These are phyloP conservation scores for Zaprionus lachaisei DNA, from an alignment of 1,140 invertebrate genomes.

Conservation along the genomic window DNA sequence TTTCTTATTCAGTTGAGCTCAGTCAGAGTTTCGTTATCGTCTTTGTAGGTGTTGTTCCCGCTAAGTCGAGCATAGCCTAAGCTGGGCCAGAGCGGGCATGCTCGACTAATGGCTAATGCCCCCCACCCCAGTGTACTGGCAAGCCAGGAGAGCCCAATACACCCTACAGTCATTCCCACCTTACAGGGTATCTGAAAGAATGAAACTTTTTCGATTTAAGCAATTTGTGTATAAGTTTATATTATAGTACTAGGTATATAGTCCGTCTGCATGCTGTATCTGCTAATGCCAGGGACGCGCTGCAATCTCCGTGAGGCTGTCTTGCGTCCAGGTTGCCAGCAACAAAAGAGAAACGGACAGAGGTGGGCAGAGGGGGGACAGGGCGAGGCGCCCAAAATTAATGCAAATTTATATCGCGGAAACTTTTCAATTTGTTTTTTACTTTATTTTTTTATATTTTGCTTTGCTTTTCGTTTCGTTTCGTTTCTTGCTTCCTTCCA, in stretches of 20 bases:
- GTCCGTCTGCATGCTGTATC: conserved; percentile 24
- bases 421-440: conserved; percentile 78
- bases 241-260: neutral
- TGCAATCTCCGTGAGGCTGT: neutral
- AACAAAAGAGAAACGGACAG: neutral
- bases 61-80: neutral
- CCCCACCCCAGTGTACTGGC: no score
- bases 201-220: conserved; percentile 80
- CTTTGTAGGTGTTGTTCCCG: conserved; percentile 51
- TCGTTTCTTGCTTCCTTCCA: conserved; percentile 34
- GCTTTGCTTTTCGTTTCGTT: neutral
- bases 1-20: conserved; percentile 52
- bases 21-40: conserved; percentile 66
- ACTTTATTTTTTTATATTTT: conserved; percentile 19
- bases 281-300: conserved; percentile 22
- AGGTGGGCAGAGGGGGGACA: neutral
- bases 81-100: neutral
- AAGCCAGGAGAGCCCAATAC: neutral
- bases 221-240: conserved; percentile 58
- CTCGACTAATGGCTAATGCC: neutral
- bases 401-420: conserved; percentile 78
- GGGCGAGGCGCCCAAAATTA: conserved; percentile 56
- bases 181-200: conserved; percentile 30
- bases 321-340: neutral
- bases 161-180: neutral